phyloP scores from a whole-genome alignment of 2,888 invertebrate genomes.

The Sarcophaga variegata region DNA sequence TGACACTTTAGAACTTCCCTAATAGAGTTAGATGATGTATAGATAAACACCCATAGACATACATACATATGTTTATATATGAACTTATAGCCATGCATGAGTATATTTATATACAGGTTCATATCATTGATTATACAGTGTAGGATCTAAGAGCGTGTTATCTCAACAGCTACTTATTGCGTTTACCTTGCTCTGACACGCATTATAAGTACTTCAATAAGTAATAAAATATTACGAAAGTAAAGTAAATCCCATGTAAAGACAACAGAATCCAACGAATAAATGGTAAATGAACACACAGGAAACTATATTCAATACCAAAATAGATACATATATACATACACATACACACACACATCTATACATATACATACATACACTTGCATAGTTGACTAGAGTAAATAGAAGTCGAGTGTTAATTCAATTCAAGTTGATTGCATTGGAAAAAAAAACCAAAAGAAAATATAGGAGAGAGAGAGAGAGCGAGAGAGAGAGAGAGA shows the following conservation, averaged over 20 bases:
- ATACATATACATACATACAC: neutral
- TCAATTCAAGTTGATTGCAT: constrained; percentile 38
- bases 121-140: neutral
- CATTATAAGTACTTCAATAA: constrained; percentile 55
- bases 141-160: constrained; percentile 28
- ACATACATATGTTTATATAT: no score
- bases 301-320: neutral
- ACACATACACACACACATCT: no score
- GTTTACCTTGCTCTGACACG: constrained; percentile 50
- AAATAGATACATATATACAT: no score
- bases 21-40: no score
- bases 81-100: no score
- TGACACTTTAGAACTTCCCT: no score
- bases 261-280: constrained; percentile 25
- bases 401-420: constrained; percentile 40
- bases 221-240: constrained; percentile 49
- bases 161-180: constrained; percentile 45
- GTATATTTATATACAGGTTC: neutral
- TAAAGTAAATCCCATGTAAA: constrained; percentile 49
- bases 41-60: no score
- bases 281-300: neutral
- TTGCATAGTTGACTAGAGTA: neutral
- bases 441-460: constrained; percentile 1
- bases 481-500: neutral
- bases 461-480: neutral